Evolutionary conservation across 2,113 vertebrate genomes (phyloP).

Genomic region (Hippocampus comes): DNA sequence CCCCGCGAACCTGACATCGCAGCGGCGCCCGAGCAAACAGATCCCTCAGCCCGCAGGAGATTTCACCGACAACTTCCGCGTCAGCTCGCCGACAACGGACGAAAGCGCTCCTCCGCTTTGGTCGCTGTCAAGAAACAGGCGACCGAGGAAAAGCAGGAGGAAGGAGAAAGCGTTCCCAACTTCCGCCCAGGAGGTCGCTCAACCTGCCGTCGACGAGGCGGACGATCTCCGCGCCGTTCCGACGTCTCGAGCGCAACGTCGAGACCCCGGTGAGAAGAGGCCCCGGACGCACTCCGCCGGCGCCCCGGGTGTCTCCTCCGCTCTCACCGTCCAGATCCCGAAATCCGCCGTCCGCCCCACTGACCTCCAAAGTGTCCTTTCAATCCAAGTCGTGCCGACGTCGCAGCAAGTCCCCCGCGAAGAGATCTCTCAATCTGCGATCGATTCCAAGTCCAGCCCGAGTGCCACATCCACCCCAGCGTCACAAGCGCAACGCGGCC

Average conservation of each 20-base stretch:
- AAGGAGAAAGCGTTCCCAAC: constrained; percentile 26
- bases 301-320: too few species aligned
- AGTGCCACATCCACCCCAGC: constrained; percentile 12
- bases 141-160: constrained; percentile 28
- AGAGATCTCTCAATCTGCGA: background rate
- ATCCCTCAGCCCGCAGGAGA: background rate
- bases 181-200: constrained; percentile 1
- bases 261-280: background rate
- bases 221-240: background rate
- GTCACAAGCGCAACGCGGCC: background rate
- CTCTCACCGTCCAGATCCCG: too few species aligned
- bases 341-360: background rate
- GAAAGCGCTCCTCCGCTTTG: constrained; percentile 1
- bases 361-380: constrained; percentile 7
- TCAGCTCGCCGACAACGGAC: constrained; percentile 18
- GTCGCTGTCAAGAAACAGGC: constrained; percentile 9
- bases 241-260: background rate
- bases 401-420: background rate
- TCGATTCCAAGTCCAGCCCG: background rate
- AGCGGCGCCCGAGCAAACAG: background rate
- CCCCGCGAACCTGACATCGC: background rate
- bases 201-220: background rate
- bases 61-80: background rate
- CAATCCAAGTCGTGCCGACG: constrained; percentile 1
- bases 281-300: background rate